Evolutionary conservation across 2,113 vertebrate species (phyloP).

Genomic region (Sorex araneus): DNA sequence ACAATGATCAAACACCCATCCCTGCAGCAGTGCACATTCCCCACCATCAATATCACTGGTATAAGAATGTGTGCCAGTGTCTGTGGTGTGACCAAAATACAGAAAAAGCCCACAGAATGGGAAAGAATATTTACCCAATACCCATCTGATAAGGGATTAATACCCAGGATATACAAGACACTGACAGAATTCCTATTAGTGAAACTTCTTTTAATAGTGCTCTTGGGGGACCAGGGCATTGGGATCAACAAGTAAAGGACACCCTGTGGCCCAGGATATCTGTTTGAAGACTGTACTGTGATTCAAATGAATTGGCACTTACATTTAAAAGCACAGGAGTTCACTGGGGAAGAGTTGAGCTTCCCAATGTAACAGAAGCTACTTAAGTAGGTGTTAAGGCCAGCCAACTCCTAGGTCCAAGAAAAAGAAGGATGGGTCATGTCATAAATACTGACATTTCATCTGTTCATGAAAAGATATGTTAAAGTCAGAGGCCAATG

Average conservation of each 20-base stretch:
- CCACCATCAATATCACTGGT: too few relatives aligned
- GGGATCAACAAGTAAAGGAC: background rate
- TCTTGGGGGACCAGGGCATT: background rate
- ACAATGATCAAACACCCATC: too few relatives aligned
- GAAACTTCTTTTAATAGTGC: constrained; percentile 37
- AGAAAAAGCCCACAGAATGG: too few relatives aligned
- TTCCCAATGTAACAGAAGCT: background rate
- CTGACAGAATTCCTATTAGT: background rate
- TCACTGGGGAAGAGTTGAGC: background rate
- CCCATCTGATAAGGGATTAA: too few relatives aligned
- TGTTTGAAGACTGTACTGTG: background rate
- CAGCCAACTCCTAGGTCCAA: background rate
- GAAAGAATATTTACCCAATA: too few relatives aligned
- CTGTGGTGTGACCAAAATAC: too few relatives aligned
- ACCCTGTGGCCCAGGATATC: background rate
- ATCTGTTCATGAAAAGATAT: background rate
- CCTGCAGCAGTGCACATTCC: too few relatives aligned
- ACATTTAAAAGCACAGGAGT: background rate
- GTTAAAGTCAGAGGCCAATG: background rate
- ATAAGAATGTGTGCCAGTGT: too few relatives aligned
- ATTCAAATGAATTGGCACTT: background rate
- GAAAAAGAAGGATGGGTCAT: background rate
- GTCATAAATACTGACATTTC: background rate
- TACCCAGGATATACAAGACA: too few relatives aligned
- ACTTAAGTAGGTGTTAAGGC: constrained; percentile 20